Percentiles rank a stretch among this genome's conserved stretches.
Evolutionary conservation across 2,888 invertebrate genomes (phyloP).

Genomic region (Caenorhabditis zanzibari): DNA sequence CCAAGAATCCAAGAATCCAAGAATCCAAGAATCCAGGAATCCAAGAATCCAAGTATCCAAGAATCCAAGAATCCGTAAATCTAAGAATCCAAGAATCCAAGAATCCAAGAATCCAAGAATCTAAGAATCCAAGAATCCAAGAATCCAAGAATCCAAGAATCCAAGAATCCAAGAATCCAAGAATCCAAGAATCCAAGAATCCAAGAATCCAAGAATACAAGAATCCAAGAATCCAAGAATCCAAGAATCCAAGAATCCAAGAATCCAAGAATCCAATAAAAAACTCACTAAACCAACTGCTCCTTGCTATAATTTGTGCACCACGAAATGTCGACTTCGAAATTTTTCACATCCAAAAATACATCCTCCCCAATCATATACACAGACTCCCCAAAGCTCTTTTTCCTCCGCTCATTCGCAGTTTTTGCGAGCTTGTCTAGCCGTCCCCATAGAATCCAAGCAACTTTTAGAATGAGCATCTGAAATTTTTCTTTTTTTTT

Average conservation of each 20-base stretch:
- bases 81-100: not conserved
- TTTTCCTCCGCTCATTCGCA: conserved; percentile 26
- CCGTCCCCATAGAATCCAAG: conserved; percentile 49
- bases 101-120: not conserved
- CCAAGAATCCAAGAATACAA: not conserved
- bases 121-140: not conserved
- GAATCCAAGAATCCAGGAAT: not conserved
- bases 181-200: not conserved
- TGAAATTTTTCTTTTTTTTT: not conserved
- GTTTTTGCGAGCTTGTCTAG: conserved; percentile 44
- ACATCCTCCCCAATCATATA: conserved; percentile 51
- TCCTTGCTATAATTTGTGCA: conserved; percentile 46
- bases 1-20: not conserved
- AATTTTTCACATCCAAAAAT: conserved; percentile 32
- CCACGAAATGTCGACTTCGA: conserved; percentile 49
- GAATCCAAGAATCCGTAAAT: not conserved
- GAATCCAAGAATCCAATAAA: not conserved
- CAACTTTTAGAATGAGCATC: conserved; percentile 51
- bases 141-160: not conserved
- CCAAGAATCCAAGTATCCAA: not conserved
- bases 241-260: not conserved
- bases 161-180: not conserved
- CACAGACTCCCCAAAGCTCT: not conserved
- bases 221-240: not conserved
- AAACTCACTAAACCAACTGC: conserved; percentile 43